Conservation (phyloP, 92 coral and sea anemone genomes). For the Desmophyllum pertusum region DNA sequence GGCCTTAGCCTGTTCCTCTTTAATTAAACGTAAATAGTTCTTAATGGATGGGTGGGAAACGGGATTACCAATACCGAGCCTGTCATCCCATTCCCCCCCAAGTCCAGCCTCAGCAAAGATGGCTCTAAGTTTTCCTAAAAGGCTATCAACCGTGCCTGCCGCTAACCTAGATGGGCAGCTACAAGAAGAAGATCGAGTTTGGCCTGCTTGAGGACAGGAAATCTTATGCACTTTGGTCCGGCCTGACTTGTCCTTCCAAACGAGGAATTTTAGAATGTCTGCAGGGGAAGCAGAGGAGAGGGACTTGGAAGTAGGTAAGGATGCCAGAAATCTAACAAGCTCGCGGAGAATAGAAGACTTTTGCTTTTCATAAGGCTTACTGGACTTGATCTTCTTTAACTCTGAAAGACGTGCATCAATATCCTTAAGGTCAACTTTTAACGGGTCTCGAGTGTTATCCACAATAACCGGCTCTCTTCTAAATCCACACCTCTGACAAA, state of each 20-base stretch:
- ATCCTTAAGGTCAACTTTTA: constrained; percentile 1
- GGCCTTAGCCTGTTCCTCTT: constrained; percentile 70
- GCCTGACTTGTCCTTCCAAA: constrained; percentile 63
- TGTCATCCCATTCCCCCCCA: constrained; percentile 39
- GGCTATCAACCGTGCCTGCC: constrained; percentile 62
- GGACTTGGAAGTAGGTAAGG: constrained; percentile 51
- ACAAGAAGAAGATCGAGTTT: constrained; percentile 3
- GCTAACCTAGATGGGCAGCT: constrained; percentile 58
- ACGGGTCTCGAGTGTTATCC: background rate
- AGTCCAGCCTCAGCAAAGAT: constrained; percentile 36
- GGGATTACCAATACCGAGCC: constrained; percentile 48
- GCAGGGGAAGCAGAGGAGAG: constrained; percentile 44
- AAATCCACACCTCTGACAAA: constrained; percentile 64
- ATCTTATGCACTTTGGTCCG: constrained; percentile 42
- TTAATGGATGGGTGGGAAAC: constrained; percentile 37
- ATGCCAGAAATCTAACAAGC: constrained; percentile 34
- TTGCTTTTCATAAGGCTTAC: constrained; percentile 58
- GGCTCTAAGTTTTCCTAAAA: constrained; percentile 46
- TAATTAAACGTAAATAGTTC: constrained; percentile 29
- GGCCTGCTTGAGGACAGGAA: constrained; percentile 28
- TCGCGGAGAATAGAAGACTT: constrained; percentile 38
- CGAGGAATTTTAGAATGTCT: constrained; percentile 45
- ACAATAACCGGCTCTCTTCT: constrained; percentile 4
- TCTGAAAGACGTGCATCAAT: constrained; percentile 6
- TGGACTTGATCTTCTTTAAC: background rate